Conservation (phyloP, 2,888 invertebrate genomes). For the Lasioglossum leucozonium region DNA sequence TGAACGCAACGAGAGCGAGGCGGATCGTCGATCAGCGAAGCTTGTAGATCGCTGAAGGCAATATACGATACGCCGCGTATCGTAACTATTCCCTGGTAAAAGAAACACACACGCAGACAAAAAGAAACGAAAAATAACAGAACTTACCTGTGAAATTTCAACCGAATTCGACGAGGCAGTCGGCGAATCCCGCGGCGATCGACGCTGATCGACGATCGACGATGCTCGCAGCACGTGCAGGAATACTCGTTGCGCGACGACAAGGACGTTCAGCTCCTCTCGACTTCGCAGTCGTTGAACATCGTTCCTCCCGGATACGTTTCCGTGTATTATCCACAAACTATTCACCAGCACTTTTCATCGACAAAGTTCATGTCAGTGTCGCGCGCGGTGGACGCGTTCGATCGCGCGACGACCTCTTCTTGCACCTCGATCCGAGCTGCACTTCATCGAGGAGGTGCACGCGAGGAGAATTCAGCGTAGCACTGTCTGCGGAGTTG, state of each 20-base stretch:
- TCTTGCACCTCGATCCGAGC: not conserved
- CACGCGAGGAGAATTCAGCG: not conserved
- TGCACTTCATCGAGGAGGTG: not conserved
- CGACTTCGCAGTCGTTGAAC: not conserved
- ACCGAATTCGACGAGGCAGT: conserved; percentile 55
- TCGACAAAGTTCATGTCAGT: not conserved
- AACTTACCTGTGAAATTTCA: conserved; percentile 65
- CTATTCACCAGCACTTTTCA: conserved; percentile 40
- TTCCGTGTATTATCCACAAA: conserved; percentile 14
- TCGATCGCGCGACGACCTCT: not conserved
- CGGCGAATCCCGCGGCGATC: conserved; percentile 45
- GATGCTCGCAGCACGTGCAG: conserved; percentile 42
- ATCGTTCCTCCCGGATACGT: not conserved
- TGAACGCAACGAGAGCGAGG: not conserved
- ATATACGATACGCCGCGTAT: too few relatives aligned
- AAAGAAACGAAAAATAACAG: too few relatives aligned
- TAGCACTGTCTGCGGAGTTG: not conserved
- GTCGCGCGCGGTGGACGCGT: not conserved
- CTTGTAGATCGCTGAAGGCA: not conserved
- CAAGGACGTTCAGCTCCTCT: conserved; percentile 7
- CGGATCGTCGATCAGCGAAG: not conserved
- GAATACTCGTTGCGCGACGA: not conserved
- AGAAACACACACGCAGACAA: too few relatives aligned
- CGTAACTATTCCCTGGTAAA: too few relatives aligned
- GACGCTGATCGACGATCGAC: conserved; percentile 51